These are phyloP conservation scores for Polyploca ridens DNA, from an alignment of 2,888 invertebrate genomes.

Conservation along the genomic window DNA sequence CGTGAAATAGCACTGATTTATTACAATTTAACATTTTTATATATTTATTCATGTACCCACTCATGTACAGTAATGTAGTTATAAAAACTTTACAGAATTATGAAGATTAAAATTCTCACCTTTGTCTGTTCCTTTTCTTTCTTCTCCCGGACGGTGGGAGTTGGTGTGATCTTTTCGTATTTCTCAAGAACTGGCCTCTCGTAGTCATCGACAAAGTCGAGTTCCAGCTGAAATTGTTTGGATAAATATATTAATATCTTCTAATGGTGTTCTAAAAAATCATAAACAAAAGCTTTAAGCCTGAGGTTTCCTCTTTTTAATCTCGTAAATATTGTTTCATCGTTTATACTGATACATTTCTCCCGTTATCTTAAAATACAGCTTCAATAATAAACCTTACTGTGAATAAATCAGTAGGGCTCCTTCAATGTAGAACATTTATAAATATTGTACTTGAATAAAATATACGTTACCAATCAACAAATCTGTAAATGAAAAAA, in stretches of 20 bases:
- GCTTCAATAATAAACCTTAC: too few species aligned
- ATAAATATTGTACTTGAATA: neutral
- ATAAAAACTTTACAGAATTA: neutral
- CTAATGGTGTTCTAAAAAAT: neutral
- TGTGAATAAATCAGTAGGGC: too few species aligned
- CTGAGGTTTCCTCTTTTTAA: too few species aligned
- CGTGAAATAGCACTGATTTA: too few species aligned
- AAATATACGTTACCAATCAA: neutral
- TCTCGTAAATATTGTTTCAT: too few species aligned
- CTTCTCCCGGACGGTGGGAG: slow-evolving; percentile 73
- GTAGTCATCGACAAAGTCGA: slow-evolving; percentile 87
- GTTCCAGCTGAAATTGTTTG: slow-evolving; percentile 63
- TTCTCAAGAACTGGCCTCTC: slow-evolving; percentile 90
- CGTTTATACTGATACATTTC: too few species aligned
- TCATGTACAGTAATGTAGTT: too few species aligned
- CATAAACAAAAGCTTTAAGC: too few species aligned
- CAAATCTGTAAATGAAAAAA: slow-evolving; percentile 28
- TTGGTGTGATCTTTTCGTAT: slow-evolving; percentile 85
- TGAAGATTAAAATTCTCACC: slow-evolving; percentile 41
- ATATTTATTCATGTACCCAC: too few species aligned
- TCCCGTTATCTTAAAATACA: too few species aligned
- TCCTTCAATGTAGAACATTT: too few species aligned
- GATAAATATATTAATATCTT: slow-evolving; percentile 21
- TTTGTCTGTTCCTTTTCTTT: slow-evolving; percentile 73
- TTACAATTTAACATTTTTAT: too few species aligned